Evolutionary conservation across 1,140 invertebrate genomes (phyloP).

Genomic region (Cyclargus thomasi): DNA sequence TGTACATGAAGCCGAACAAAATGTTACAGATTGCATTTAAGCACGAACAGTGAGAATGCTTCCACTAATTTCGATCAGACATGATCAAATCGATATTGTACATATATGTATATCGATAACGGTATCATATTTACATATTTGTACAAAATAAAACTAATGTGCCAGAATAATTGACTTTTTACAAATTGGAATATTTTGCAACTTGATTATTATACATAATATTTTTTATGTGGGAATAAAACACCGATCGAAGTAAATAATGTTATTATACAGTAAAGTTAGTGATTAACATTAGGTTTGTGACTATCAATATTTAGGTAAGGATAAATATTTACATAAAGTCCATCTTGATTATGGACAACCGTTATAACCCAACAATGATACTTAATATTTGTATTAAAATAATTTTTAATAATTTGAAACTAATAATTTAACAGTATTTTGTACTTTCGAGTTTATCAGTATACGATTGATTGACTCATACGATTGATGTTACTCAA

Average conservation of each 20-base stretch:
- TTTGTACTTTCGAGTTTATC: not conserved
- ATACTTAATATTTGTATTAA: not conserved
- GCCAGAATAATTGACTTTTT: constrained; percentile 24
- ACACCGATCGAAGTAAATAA: not conserved
- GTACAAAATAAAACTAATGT: constrained; percentile 28
- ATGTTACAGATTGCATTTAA: constrained; percentile 70
- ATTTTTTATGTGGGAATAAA: not conserved
- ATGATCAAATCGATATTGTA: constrained; percentile 37
- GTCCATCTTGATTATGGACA: constrained; percentile 6
- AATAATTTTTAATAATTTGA: not conserved
- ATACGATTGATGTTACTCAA: not conserved
- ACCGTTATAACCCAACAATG: constrained; percentile 5
- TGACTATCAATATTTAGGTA: not conserved
- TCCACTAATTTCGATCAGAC: constrained; percentile 60
- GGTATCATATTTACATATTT: constrained; percentile 41
- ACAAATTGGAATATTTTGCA: constrained; percentile 23
- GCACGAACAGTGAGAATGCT: constrained; percentile 75
- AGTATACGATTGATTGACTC: too few relatives aligned
- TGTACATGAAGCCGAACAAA: constrained; percentile 75
- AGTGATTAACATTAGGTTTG: not conserved
- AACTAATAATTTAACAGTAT: not conserved
- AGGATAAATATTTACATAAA: constrained; percentile 7
- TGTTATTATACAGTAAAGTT: not conserved
- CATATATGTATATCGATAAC: constrained; percentile 40
- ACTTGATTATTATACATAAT: constrained; percentile 5